A percentile compares a stretch with the other conserved stretches of the same genome.
These are phyloP conservation scores for Mongoloraphidia duomilia DNA, from an alignment of 2,888 invertebrate species.

Conservation along the genomic window DNA sequence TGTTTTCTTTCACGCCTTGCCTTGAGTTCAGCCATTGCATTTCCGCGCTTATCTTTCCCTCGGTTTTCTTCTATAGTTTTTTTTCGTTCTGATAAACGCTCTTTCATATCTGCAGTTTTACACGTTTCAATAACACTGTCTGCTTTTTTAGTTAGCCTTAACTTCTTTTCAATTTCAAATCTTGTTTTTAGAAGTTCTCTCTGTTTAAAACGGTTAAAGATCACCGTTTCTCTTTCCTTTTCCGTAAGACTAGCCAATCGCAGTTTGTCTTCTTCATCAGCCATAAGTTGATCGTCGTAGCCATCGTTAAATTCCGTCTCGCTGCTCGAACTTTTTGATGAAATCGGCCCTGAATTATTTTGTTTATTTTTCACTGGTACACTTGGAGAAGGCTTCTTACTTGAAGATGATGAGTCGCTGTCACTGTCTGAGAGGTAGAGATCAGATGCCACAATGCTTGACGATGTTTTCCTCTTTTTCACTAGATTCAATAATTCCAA, in stretches of 20 bases:
- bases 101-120: constrained; percentile 50
- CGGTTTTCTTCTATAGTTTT: constrained; percentile 81
- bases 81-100: constrained; percentile 70
- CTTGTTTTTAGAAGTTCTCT: constrained; percentile 85
- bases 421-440: constrained; percentile 24
- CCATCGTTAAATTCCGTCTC: constrained; percentile 92
- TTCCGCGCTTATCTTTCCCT: constrained; percentile 74
- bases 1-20: constrained; percentile 82
- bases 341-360: constrained; percentile 21
- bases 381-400: constrained; percentile 16
- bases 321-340: constrained; percentile 45
- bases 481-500: constrained; percentile 70
- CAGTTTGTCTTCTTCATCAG: constrained; percentile 88
- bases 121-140: constrained; percentile 46
- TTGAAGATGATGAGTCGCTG: constrained; percentile 26
- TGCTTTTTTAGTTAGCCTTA: constrained; percentile 67
- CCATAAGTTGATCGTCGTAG: constrained; percentile 93
- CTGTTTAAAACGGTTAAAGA: constrained; percentile 91
- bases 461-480: constrained; percentile 41
- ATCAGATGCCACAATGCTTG: constrained; percentile 13
- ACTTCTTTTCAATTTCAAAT: constrained; percentile 91
- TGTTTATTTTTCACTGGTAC: too few species aligned
- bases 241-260: constrained; percentile 86
- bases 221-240: constrained; percentile 92
- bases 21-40: constrained; percentile 84